These are phyloP conservation scores for Pithys albifrons DNA, from an alignment of 2,113 vertebrate species.

Conservation along the genomic window DNA sequence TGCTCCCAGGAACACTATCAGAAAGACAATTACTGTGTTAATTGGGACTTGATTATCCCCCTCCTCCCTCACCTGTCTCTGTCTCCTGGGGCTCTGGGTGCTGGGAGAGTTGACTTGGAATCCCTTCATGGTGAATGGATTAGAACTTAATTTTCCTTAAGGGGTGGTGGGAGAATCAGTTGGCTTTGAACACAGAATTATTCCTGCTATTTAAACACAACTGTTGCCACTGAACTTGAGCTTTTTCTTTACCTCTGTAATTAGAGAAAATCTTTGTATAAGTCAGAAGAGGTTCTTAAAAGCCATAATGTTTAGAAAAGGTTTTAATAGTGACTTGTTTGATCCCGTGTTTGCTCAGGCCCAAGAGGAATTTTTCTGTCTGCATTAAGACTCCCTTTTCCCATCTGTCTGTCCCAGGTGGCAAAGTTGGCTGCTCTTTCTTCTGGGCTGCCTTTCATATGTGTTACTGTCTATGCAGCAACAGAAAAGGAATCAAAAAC, in stretches of 20 bases:
- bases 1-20: neutral
- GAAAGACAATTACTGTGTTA: neutral
- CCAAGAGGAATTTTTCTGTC: neutral
- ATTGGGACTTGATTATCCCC: neutral
- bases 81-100: neutral
- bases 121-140: neutral
- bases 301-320: neutral
- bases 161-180: neutral
- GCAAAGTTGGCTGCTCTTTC: constrained; percentile 79
- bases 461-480: constrained; percentile 74
- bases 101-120: neutral
- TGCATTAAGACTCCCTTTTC: neutral
- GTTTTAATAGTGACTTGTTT: neutral
- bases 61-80: neutral
- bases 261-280: neutral
- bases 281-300: neutral
- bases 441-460: constrained; percentile 77
- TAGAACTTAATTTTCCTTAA: neutral
- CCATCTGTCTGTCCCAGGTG: constrained; percentile 70
- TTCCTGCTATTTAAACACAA: neutral
- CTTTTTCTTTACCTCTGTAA: neutral
- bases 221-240: neutral
- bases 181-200: neutral
- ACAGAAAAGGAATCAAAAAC: constrained; percentile 61
- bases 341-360: neutral